A percentile compares a stretch with the other conserved stretches of the same genome.
Conservation (phyloP, 35 echinoderm and acorn worm species). For the Stichopus chloronotus region DNA sequence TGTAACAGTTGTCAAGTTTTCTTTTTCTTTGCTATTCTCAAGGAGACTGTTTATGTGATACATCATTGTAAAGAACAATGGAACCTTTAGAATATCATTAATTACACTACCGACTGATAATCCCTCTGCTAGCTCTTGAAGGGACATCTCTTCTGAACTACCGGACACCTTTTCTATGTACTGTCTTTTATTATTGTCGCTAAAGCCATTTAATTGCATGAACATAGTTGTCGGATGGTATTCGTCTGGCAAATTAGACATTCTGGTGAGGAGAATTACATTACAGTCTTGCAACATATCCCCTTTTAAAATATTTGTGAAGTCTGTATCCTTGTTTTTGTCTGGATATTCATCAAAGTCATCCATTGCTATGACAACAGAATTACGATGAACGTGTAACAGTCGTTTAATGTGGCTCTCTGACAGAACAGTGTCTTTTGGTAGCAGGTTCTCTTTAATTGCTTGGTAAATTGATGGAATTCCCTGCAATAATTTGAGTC, state of each 20-base stretch:
- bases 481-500: background rate
- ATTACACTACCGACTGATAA: background rate
- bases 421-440: background rate
- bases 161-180: conserved; percentile 2
- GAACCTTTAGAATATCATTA: conserved; percentile 1
- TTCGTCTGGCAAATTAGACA: background rate
- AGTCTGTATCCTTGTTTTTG: conserved; percentile 3
- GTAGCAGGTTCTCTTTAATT: background rate
- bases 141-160: background rate
- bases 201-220: conserved; percentile 19
- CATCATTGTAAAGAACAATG: conserved; percentile 42
- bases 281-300: conserved; percentile 25
- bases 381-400: background rate
- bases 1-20: background rate
- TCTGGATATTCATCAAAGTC: conserved; percentile 41
- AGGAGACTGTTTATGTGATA: background rate
- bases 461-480: background rate
- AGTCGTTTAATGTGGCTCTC: background rate
- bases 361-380: conserved; percentile 25
- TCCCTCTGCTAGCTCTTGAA: background rate
- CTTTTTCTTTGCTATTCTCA: background rate
- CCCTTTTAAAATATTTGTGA: background rate
- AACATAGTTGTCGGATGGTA: background rate
- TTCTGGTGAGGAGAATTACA: conserved; percentile 45
- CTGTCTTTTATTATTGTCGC: background rate